Base-by-base conservation (phyloP, 2,113 vertebrate species). In the Parus major region DNA sequence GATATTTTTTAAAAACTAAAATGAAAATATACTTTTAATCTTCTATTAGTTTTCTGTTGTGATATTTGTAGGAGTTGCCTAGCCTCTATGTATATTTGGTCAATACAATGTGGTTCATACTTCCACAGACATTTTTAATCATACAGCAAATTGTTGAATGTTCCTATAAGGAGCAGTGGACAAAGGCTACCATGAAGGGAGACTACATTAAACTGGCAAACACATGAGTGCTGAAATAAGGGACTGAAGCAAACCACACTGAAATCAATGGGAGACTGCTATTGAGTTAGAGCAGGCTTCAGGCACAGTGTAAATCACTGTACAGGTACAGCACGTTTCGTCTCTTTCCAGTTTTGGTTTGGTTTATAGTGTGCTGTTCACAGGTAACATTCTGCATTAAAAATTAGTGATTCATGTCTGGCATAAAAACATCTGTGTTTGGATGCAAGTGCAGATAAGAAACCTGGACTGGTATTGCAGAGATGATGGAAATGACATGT, bases 201-300 rank as follows among this genome's bases (percentile, higher is more conserved):
- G 86, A 52, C 80, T 57, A 33, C 36, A 53, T 76, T 69, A 90
- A 86, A 73, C 28, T 46, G 60, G 50, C 0, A 3, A 90, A 79
- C 36, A 57, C 14, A 31, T 21, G 42, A 65, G 56, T 59, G 41
- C 28, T 92, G 71, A 92, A 81, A 69, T 39, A 44, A 83, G 68
- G n/a, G 35, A 66, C 49, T 81, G 60, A 92, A 70, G 11, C 68
- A 88, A 89, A 72, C 14, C 53, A 19, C 60, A 3, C 1, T 49
- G 69, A 76, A 95, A 88, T 96, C 82, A 94, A 7, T 61, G 66
- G 53, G 68, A 91, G 53, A 61, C 50, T 95, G 79, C 82, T 87
- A 55, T 36, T 88, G 94, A 87, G 61, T 24, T 60, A 76, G 69
- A 95, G 21, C 55, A 91, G 63, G 69, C 63, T 96, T 64, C 81